Evolutionary conservation across 2,113 vertebrate species (phyloP), one percentile per base, ranked within the genome.

Genomic region (Bucco capensis): DNA sequence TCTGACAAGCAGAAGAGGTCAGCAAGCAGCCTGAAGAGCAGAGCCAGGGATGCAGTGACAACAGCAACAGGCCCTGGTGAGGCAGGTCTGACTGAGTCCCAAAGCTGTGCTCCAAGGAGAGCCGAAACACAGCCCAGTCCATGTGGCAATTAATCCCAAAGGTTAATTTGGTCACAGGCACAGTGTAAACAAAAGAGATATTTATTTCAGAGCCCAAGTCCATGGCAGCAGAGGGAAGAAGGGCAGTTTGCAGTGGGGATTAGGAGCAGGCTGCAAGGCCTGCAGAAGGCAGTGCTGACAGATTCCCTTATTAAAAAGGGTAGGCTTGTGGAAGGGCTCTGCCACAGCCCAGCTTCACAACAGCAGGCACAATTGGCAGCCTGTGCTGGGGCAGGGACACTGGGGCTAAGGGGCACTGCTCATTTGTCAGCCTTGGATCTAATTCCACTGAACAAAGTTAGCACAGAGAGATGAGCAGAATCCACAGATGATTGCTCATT

Each of bases 341-440:
- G 96, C 94, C 58, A 23, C 19, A 19, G 90, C 92, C 40, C 4
- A 76, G 38, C 97, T 95, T 97, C 97, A 97, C 96, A 97, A 96
- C 92, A 77, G 51, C 72, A 73, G 58, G 76, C 95, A 98, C 98
- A 98, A 98, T 98, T 92, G 96, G 96, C 35, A 90, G 93, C 96
- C 98, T 98, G 97, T 98, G 90, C 93, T 93, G 81, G 25, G 49
- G 89, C 40, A 46, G 91, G 94, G 96, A 97, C 93, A 81, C 81
- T 49, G 65, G 95, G 96, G 96, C 94, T 83, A 74, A 81, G 77
- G 92, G 96, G 96, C 96, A 91, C 96, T 95, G 97, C 98, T 98
- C 98, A 98, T 98, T 98, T 98, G 98, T 98, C 97, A 97, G 97
- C 98, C 97, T 97, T 98, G 97, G 98, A 98, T 98, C 97, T 98